Conservation (phyloP, 2,113 vertebrate species). For the Amblyornis subalaris region DNA sequence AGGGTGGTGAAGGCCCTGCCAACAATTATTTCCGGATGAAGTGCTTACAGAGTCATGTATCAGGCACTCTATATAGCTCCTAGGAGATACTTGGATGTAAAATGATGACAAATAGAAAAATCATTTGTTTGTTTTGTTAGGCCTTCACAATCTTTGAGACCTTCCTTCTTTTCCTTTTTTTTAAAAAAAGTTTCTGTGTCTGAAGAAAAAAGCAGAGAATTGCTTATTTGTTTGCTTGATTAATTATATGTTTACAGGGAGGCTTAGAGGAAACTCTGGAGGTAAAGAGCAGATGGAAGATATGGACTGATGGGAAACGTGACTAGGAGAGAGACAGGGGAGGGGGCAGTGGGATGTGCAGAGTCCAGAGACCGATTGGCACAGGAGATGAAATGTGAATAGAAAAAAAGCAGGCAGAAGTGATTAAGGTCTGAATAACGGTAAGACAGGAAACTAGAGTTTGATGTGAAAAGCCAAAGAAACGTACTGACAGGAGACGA, state of each 20-base stretch:
- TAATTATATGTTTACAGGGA: background rate
- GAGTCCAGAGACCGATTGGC: fast-evolving
- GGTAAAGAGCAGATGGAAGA: background rate
- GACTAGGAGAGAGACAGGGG: background rate
- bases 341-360: background rate
- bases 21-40: background rate
- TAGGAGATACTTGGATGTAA: background rate
- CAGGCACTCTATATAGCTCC: background rate
- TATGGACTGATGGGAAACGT: background rate
- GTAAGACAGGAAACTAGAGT: background rate
- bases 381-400: background rate
- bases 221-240: background rate
- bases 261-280: background rate
- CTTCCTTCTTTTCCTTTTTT: background rate
- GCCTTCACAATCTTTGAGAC: background rate
- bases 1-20: background rate
- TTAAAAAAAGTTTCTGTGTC: background rate
- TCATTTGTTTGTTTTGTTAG: background rate
- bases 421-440: background rate
- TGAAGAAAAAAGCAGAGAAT: background rate
- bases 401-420: background rate
- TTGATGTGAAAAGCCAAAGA: background rate
- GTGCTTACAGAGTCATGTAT: background rate
- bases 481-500: background rate
- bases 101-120: background rate